Conservation (phyloP, 2,797 vertebrate genomes). For the Lutjanus argentimaculatus region DNA sequence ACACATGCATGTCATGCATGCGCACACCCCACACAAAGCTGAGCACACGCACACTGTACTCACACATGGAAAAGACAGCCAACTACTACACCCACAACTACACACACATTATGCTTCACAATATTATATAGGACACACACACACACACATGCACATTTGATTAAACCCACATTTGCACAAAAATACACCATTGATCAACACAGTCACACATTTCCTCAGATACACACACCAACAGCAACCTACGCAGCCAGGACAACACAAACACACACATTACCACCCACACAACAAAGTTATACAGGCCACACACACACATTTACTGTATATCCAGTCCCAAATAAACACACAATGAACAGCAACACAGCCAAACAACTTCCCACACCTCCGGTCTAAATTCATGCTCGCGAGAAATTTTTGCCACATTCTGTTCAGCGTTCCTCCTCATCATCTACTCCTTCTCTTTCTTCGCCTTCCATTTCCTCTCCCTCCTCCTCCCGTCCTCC, state of each 20-base stretch:
- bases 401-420: not conserved
- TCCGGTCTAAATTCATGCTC: slow-evolving; percentile 25
- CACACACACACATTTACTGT: slow-evolving; percentile 33
- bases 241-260: slow-evolving; percentile 16
- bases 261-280: slow-evolving; percentile 49
- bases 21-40: not conserved
- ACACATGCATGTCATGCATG: not conserved
- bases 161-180: not conserved
- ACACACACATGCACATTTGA: not conserved
- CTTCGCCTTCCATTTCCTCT: slow-evolving; percentile 8
- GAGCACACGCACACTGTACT: not conserved
- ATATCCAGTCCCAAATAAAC: not conserved
- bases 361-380: slow-evolving; percentile 27
- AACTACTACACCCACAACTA: not conserved
- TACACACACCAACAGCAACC: slow-evolving; percentile 28
- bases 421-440: not conserved
- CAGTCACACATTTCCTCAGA: slow-evolving; percentile 23
- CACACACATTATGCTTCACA: not conserved
- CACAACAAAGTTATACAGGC: slow-evolving; percentile 42
- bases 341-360: slow-evolving; percentile 17
- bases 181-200: slow-evolving; percentile 22
- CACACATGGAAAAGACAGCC: not conserved
- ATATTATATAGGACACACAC: not conserved
- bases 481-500: slow-evolving; percentile 20
- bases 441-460: not conserved